Evolutionary conservation across 2,888 invertebrate genomes (phyloP).

Genomic region (Timandra comae): DNA sequence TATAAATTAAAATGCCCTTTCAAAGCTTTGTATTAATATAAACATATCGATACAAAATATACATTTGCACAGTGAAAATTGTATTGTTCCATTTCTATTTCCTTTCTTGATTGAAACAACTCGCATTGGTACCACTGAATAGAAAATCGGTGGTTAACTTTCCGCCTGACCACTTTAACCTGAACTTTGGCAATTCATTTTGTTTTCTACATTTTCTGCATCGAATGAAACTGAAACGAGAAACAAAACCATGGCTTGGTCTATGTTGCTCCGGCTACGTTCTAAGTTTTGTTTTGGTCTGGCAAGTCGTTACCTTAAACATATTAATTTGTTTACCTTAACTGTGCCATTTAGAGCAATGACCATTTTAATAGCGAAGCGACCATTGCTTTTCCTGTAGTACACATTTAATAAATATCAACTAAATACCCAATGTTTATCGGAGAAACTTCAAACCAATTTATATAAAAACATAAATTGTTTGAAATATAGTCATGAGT

Average conservation of each 20-base stretch:
- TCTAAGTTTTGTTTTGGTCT: conserved; percentile 14
- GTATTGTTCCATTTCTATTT: conserved; percentile 35
- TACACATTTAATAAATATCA: too few relatives aligned
- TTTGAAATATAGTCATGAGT: neutral
- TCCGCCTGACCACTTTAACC: conserved; percentile 34
- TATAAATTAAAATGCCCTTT: too few relatives aligned
- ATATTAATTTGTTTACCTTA: conserved; percentile 13
- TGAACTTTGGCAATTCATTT: conserved; percentile 43
- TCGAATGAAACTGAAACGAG: conserved; percentile 19
- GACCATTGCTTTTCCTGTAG: too few relatives aligned
- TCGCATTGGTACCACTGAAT: conserved; percentile 37
- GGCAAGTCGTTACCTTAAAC: neutral
- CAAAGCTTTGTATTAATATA: too few relatives aligned
- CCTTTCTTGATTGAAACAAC: conserved; percentile 53
- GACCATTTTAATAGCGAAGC: too few relatives aligned
- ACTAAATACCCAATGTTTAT: too few relatives aligned
- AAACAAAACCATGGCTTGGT: conserved; percentile 28
- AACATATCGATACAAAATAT: conserved; percentile 9
- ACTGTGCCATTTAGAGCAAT: too few relatives aligned
- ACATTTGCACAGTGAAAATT: conserved; percentile 7
- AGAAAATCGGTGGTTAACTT: conserved; percentile 48
- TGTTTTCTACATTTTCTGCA: conserved; percentile 31
- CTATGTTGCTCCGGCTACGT: conserved; percentile 27
- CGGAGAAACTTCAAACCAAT: too few relatives aligned
- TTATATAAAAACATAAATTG: too few relatives aligned